These are phyloP conservation scores for Tamandua tetradactyla DNA, from an alignment of 2,797 vertebrate genomes.

Conservation along the genomic window DNA sequence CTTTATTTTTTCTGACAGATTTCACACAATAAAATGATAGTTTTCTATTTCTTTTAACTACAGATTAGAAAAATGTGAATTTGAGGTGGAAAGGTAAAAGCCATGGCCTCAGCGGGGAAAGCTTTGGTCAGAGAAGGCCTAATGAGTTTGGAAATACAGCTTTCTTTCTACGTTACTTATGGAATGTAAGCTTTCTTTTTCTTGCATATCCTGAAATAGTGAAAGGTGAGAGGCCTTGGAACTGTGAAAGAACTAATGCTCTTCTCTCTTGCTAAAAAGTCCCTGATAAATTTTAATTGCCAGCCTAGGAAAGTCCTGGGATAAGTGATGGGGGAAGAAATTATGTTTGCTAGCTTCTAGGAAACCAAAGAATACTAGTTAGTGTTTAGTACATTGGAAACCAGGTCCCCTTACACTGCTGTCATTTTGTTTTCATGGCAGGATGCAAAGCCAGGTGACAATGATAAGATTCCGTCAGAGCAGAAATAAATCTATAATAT, in stretches of 20 bases:
- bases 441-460: neutral
- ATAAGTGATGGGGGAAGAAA: neutral
- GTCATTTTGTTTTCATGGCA: neutral
- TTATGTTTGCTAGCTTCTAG: constrained; percentile 17
- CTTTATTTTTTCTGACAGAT: neutral
- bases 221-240: neutral
- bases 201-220: neutral
- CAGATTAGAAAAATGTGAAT: neutral
- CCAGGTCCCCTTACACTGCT: neutral
- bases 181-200: neutral
- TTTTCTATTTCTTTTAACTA: constrained; percentile 33
- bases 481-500: neutral
- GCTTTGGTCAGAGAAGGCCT: neutral
- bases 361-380: neutral
- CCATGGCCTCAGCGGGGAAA: neutral
- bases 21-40: neutral
- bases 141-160: neutral
- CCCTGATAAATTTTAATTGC: neutral
- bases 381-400: neutral
- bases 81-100: constrained; percentile 7
- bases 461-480: neutral
- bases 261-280: neutral
- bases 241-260: neutral
- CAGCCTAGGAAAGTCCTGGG: neutral
- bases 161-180: neutral